Evolutionary conservation across 2,888 invertebrate genomes (phyloP).

Genomic region (Catonia carolina): DNA sequence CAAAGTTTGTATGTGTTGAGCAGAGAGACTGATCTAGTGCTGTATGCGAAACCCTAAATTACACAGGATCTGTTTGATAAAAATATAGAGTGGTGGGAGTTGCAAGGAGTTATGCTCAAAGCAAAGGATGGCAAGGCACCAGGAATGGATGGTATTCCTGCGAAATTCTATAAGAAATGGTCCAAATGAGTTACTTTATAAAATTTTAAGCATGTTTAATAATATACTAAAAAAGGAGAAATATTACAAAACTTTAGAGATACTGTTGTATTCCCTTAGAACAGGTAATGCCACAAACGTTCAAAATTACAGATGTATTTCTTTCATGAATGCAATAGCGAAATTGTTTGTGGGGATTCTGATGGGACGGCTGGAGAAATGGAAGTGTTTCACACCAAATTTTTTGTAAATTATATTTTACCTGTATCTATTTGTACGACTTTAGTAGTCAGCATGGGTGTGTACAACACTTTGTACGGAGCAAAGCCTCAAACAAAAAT

Average conservation of each 20-base stretch:
- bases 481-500: too few relatives aligned
- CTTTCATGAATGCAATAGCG: slow-evolving; percentile 12
- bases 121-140: slow-evolving; percentile 15
- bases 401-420: too few relatives aligned
- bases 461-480: too few relatives aligned
- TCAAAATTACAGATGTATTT: slow-evolving; percentile 17
- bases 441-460: too few relatives aligned
- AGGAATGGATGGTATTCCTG: slow-evolving; percentile 15
- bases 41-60: not conserved
- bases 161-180: slow-evolving; percentile 15
- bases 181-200: too few relatives aligned
- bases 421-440: too few relatives aligned
- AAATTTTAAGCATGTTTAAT: too few relatives aligned
- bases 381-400: too few relatives aligned
- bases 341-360: slow-evolving; percentile 9
- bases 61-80: too few relatives aligned
- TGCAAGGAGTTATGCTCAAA: not conserved
- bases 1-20: not conserved
- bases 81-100: not conserved
- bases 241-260: not conserved
- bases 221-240: too few relatives aligned
- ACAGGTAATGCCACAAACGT: too few relatives aligned
- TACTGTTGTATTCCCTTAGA: slow-evolving; percentile 16
- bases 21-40: not conserved
- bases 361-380: slow-evolving; percentile 4